phyloP scores from a whole-genome alignment of 2,797 vertebrate species.

The Smutsia gigantea region DNA sequence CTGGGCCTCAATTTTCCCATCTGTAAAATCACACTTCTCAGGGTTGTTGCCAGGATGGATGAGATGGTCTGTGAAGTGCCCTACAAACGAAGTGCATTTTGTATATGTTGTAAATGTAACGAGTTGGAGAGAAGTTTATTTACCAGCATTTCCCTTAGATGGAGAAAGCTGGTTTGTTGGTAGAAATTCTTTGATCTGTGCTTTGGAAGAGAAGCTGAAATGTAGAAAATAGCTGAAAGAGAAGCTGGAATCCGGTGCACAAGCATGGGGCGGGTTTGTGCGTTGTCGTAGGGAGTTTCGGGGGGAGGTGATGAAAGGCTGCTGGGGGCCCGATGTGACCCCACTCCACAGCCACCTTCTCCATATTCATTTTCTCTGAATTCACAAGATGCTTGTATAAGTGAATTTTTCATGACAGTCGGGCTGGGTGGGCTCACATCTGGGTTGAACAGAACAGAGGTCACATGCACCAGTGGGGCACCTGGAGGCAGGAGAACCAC shows the following conservation, averaged over 20 bases:
- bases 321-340: fast-evolving
- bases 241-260: fast-evolving
- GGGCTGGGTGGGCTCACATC: not conserved
- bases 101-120: not conserved
- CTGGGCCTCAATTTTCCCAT: not conserved
- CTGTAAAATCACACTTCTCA: not conserved
- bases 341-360: fast-evolving
- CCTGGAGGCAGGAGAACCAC: not conserved
- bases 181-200: not conserved
- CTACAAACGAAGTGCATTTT: not conserved
- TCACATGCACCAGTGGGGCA: fast-evolving
- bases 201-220: not conserved
- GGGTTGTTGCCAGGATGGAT: not conserved
- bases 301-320: not conserved
- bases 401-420: not conserved
- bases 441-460: not conserved
- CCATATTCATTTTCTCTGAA: not conserved
- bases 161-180: not conserved
- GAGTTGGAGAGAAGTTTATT: not conserved
- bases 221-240: too few species aligned
- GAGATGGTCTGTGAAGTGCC: not conserved
- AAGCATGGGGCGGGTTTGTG: not conserved
- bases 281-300: fast-evolving
- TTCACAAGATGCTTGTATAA: not conserved
- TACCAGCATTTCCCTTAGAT: not conserved